Base-by-base conservation (phyloP, 2,888 invertebrate genomes). In the Orchestes rusci region DNA sequence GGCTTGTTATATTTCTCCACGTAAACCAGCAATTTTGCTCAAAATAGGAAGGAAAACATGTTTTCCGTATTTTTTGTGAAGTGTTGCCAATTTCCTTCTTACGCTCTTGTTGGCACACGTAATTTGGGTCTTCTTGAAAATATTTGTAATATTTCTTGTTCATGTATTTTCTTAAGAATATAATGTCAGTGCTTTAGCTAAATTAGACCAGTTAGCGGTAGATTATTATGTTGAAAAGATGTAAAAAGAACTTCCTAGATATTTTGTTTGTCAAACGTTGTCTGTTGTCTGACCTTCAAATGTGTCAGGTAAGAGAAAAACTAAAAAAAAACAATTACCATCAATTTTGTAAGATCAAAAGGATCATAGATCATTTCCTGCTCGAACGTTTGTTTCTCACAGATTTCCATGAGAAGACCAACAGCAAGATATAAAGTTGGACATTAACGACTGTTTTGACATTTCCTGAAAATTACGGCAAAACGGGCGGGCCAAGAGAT, bases 391-490 rank as follows among this genome's bases (percentile, higher is more conserved):
- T n/a, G n/a, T n/a, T n/a, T n/a, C n/a, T n/a, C n/a, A n/a, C n/a
- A n/a, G n/a, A n/a, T n/a, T n/a, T n/a, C 15, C 31, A 4, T 13
- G 19, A 7, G 18, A 15, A 16, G 5, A 12, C 4, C 30, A n/a
- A 42, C 42, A 42, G 35, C 33, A 42, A 43, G 34, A 39, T 29
- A 44, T 39, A 44, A 44, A 44, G 34, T 39, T 23, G 13, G 34
- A 27, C 27, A 33, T 39, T 39, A 44, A 33, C 29, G 39, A 28
- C 15, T 34, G 34, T 39, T 33, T 34, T 34, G 39, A 40, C 39
- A 45, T 34, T 12, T 31, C 23, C 35, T 17, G 16, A 16, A 20
- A 42, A 42, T 46, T 38, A 46, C 13, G 46, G 33, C 39, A 39
- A 33, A n/a, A n/a, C n/a, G n/a, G 39, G 33, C 39, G 23, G 18